Base-by-base conservation (phyloP, 2,113 vertebrate genomes). In the Porphyrio hochstetteri region DNA sequence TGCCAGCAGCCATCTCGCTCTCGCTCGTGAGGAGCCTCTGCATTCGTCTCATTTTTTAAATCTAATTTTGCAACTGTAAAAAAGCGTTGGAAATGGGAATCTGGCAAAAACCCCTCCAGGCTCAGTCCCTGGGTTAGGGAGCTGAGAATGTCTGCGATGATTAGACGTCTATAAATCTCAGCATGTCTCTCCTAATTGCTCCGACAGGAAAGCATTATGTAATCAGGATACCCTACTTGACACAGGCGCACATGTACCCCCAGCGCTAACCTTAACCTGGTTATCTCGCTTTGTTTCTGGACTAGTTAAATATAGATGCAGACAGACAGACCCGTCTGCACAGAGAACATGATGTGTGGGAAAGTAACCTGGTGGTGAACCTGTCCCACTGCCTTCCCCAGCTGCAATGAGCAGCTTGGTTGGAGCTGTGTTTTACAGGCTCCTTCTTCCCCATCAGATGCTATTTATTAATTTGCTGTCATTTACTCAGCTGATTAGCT, bases 221-320 rank as follows among this genome's bases (percentile, higher is more conserved):
- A 52, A 63, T 44, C 93, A 88, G 96, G 88, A 77, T 23, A 35
- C 38, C 82, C 81, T 59, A 35, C 50, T 90, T 53, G 96, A 33
- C 92, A 60, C 78, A 46, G 82, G 67, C 82, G 17, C 68, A 24
- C 65, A 74, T 4, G 61, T 55, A 86, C 38, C 50, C 90, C 2
- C 1, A 72, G 38, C 88, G 18, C 92, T 50, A 83, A 79, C 94
- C 91, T 94, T 57, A 90, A 84, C 91, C 82, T 93, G 94, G 76
- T 81, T 81, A 94, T 95, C 94, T 91, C 29, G 4, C 95, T 90
- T 88, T 80, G 78, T 63, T 96, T 93, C 85, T 90, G 93, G 74
- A 44, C 94, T 85, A 24, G 91, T 96, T 97, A 95, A 96, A 96
- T 94, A 92, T 48, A 97, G 92, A 81, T 12, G 64, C 88, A 92